Conservation (phyloP, 1,140 invertebrate genomes). For the Polyergus mexicanus region DNA sequence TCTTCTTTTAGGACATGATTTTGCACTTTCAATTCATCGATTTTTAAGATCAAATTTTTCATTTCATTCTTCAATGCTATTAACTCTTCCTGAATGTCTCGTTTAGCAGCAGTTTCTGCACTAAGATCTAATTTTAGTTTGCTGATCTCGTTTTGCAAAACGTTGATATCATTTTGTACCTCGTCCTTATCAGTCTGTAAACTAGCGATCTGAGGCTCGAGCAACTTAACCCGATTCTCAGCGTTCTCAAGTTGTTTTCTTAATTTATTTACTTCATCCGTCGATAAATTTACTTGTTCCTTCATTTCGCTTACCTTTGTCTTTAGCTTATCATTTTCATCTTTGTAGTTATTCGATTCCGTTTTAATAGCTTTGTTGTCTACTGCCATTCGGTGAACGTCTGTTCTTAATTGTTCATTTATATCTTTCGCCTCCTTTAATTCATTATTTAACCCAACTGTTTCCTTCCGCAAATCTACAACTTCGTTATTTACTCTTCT, state of each 20-base stretch:
- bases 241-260: slow-evolving; percentile 53
- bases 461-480: slow-evolving; percentile 35
- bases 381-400: slow-evolving; percentile 29
- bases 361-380: slow-evolving; percentile 52
- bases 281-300: slow-evolving; percentile 44
- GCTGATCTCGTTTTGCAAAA: slow-evolving; percentile 44
- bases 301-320: slow-evolving; percentile 6
- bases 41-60: slow-evolving; percentile 65
- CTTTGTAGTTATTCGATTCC: not conserved
- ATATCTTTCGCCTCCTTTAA: slow-evolving; percentile 43
- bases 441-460: slow-evolving; percentile 62
- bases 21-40: slow-evolving; percentile 59
- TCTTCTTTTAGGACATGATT: slow-evolving; percentile 60
- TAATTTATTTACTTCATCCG: slow-evolving; percentile 60
- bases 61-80: slow-evolving; percentile 73
- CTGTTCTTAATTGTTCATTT: slow-evolving; percentile 54
- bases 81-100: slow-evolving; percentile 64
- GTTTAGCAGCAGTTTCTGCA: slow-evolving; percentile 40
- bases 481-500: slow-evolving; percentile 53
- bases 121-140: slow-evolving; percentile 30
- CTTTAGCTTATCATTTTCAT: slow-evolving; percentile 53
- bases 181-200: slow-evolving; percentile 57
- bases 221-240: slow-evolving; percentile 48
- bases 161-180: slow-evolving; percentile 44
- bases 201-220: slow-evolving; percentile 57